Evolutionary conservation across 1,140 invertebrate species (phyloP).

Genomic region (Chymomyza costata): DNA sequence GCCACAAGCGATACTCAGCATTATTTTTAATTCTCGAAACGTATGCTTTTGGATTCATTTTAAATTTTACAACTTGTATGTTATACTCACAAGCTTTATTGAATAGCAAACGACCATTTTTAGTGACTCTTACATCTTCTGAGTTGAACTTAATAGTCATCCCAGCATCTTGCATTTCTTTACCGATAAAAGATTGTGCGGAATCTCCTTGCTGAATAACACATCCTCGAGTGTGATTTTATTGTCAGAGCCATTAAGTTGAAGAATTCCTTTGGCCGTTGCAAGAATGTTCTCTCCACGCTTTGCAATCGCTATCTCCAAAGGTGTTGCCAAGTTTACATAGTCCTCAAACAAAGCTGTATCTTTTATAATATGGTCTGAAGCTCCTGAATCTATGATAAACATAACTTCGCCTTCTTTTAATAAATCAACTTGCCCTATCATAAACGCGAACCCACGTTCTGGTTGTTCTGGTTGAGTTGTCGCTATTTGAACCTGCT

Average conservation of each 20-base stretch:
- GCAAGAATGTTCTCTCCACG: conserved; percentile 21
- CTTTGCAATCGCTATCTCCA: conserved; percentile 26
- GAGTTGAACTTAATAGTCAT: conserved; percentile 28
- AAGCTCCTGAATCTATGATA: conserved; percentile 66
- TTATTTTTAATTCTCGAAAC: no score
- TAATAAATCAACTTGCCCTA: conserved; percentile 9
- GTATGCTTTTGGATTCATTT: conserved; percentile 20
- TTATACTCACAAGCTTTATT: conserved; percentile 17
- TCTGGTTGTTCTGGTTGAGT: no score
- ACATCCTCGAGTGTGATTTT: conserved; percentile 18
- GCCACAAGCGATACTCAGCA: conserved; percentile 64
- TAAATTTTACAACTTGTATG: conserved; percentile 16
- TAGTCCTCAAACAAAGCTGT: conserved; percentile 42
- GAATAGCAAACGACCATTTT: conserved; percentile 20
- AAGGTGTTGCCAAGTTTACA: conserved; percentile 5
- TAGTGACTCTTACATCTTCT: conserved; percentile 37
- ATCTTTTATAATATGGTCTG: conserved; percentile 64
- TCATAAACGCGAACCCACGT: conserved; percentile 20
- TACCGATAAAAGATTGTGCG: conserved; percentile 28
- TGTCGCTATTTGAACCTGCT: conserved; percentile 14
- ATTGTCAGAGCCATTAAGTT: conserved; percentile 17
- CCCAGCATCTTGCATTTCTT: conserved; percentile 23
- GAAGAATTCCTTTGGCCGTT: conserved; percentile 12
- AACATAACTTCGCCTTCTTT: conserved; percentile 33
- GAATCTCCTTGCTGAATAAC: conserved; percentile 17